Percentiles rank a stretch among this genome's conserved stretches.
Evolutionary conservation across 2,113 vertebrate species (phyloP).

Genomic region (Nycticryphes semicollaris): DNA sequence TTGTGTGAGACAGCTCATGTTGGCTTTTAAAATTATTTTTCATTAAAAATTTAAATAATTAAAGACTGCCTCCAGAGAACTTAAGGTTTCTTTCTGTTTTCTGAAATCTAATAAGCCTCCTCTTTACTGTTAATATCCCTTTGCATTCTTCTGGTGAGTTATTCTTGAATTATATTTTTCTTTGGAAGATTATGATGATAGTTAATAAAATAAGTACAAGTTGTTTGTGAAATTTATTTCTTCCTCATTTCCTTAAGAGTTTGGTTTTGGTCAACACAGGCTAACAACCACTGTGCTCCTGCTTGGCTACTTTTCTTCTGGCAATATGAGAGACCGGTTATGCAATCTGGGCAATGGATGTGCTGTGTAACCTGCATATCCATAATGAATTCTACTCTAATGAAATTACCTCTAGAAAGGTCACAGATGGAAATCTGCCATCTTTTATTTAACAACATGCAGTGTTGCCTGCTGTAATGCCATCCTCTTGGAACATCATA

Average conservation of each 20-base stretch:
- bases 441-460: background rate
- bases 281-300: background rate
- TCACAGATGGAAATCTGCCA: background rate
- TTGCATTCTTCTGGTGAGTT: background rate
- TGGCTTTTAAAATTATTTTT: conserved; percentile 39
- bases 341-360: background rate
- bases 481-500: background rate
- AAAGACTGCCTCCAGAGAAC: background rate
- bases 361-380: background rate
- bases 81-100: background rate
- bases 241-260: background rate
- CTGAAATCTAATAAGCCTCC: background rate
- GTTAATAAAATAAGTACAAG: background rate
- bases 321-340: background rate
- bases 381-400: conserved; percentile 3
- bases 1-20: background rate
- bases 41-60: conserved; percentile 41
- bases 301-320: background rate
- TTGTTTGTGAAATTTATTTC: background rate
- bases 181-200: background rate
- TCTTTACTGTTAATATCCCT: background rate
- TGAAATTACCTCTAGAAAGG: background rate
- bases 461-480: background rate
- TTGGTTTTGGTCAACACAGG: background rate
- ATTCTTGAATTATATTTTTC: background rate